A percentile compares a stretch with the other conserved stretches of the same genome.
Conservation (phyloP, 2,113 vertebrate species). For the Platichthys flesus region DNA sequence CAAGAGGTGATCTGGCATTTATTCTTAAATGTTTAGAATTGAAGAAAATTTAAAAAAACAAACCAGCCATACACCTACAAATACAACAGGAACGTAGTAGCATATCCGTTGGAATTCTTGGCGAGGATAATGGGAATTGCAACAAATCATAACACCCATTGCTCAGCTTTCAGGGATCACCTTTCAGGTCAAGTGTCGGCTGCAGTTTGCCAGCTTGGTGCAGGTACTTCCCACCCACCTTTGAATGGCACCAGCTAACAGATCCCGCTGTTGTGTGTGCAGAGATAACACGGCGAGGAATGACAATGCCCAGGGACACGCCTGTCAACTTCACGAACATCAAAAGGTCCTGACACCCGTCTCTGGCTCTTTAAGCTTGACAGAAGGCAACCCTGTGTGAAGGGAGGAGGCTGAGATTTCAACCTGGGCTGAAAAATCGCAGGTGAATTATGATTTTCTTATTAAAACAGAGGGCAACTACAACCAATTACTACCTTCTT, state of each 20-base stretch:
- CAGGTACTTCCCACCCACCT: constrained; percentile 48
- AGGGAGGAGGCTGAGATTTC: constrained; percentile 10
- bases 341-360: constrained; percentile 45
- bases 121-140: constrained; percentile 9
- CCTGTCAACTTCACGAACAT: constrained; percentile 62
- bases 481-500: constrained; percentile 11
- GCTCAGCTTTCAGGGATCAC: constrained; percentile 25
- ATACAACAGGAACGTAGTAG: too few relatives aligned
- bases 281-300: constrained; percentile 45
- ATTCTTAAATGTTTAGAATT: too few relatives aligned
- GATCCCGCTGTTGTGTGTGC: constrained; percentile 56
- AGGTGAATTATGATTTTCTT: constrained; percentile 15
- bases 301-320: constrained; percentile 51
- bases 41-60: too few relatives aligned
- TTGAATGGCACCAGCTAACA: constrained; percentile 68
- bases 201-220: constrained; percentile 30
- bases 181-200: constrained; percentile 52
- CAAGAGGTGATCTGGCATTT: too few relatives aligned
- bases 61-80: too few relatives aligned
- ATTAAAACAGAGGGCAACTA: background rate
- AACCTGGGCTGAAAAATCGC: constrained; percentile 11
- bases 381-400: constrained; percentile 25
- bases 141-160: constrained; percentile 8
- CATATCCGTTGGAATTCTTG: background rate
- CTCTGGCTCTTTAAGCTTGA: constrained; percentile 26